A percentile compares a stretch with the other conserved stretches of the same genome.
phyloP scores from a whole-genome alignment of 2,888 invertebrate species.

The Cephonodes hylas region DNA sequence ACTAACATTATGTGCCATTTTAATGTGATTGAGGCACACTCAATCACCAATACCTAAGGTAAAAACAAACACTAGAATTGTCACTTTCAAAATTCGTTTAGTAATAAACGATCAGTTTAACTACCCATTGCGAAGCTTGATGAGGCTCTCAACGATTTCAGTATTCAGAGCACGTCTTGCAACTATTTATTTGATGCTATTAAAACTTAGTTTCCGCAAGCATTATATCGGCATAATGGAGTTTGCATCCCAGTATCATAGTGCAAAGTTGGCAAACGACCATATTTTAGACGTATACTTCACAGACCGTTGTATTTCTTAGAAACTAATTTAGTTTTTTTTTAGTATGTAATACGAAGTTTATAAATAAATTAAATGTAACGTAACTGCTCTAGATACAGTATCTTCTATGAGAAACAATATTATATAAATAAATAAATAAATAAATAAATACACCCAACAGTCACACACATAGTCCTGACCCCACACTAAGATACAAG shows the following conservation, averaged over 20 bases:
- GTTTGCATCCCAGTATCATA: background rate
- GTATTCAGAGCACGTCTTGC: constrained; percentile 24
- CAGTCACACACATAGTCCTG: too few species aligned
- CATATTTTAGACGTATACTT: background rate
- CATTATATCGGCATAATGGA: constrained; percentile 9
- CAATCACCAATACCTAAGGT: background rate
- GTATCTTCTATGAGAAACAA: too few species aligned
- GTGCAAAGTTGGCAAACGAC: background rate
- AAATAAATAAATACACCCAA: too few species aligned
- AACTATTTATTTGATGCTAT: constrained; percentile 21
- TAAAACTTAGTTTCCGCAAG: constrained; percentile 23
- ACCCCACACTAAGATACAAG: too few species aligned
- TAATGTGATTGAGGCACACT: background rate
- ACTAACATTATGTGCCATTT: background rate
- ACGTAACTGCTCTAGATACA: too few species aligned
- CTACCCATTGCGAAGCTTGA: background rate
- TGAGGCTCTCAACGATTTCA: constrained; percentile 8
- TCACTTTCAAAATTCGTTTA: background rate
- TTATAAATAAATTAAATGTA: too few species aligned
- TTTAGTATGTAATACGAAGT: too few species aligned
- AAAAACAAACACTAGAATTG: background rate
- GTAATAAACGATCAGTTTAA: background rate
- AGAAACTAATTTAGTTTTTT: too few species aligned
- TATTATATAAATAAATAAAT: too few species aligned
- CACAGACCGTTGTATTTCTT: too few species aligned